Evolutionary conservation across 1,140 invertebrate species (phyloP), one percentile per base, ranked within the genome.

Genomic region (Rhyacophila brunnea): DNA sequence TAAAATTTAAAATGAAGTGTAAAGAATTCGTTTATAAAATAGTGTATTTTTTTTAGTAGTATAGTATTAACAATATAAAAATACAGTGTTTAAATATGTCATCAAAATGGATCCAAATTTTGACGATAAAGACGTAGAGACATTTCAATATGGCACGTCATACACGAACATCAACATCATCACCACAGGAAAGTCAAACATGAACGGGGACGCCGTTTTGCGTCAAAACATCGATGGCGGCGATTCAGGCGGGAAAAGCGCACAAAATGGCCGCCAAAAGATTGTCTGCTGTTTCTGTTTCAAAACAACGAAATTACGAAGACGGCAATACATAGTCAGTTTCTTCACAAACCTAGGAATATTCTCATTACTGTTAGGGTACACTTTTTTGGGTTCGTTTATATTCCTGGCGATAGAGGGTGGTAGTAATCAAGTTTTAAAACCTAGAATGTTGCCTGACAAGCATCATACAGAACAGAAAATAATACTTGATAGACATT

Each of bases 321-420:
- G 77, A 74, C 76, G 78, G 73, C 77, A 79, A 70, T 79, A 78
- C 68, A 72, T 78, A 61, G 74, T 79, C 18, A 86, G 87, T 1
- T 83, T 91, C 47, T 83, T 93, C 60, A 93, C 92, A 19, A 94
- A 95, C 71, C 75, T 95, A 42, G 92, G 92, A 3, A 90, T 97
- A 62, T 95, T 92, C 73, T 84, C 86, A 32, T 80, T 95, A 34
- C 83, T 97, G 6, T 81, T 97, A 19, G 90, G 90, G 6, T 98
- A 98, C 73, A 93, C 93, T 1, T 82, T 97, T n/a, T 79, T 96
- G 34, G 82, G 81, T 15, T 95, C 93, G 18, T 91, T 97, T 69
- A 90, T 96, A 69, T 98, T 98, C 74, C 80, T 95, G 55, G 87
- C 91, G 10, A 89, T 96, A 56, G 94, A 97, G 77, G 90, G 88